phyloP scores from a whole-genome alignment of 2,113 vertebrate species.

The Eurystomus gularis region DNA sequence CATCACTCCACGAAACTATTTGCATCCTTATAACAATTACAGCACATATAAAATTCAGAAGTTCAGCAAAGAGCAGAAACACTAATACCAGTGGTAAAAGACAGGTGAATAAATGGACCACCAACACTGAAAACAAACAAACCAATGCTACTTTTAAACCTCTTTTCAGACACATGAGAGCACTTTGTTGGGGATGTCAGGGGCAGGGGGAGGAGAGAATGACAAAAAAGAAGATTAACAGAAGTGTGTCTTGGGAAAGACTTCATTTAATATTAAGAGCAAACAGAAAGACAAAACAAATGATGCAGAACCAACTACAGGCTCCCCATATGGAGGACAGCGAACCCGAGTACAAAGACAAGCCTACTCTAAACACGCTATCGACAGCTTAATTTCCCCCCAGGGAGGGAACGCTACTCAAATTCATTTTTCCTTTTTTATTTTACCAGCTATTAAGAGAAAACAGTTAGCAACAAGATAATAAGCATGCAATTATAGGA shows the following conservation, averaged over 20 bases:
- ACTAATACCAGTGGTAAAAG: neutral
- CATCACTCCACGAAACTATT: slow-evolving; percentile 16
- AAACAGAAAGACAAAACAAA: slow-evolving; percentile 45
- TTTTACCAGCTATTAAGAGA: slow-evolving; percentile 36
- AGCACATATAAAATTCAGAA: neutral
- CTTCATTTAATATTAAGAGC: slow-evolving; percentile 59
- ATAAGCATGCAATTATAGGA: slow-evolving; percentile 28
- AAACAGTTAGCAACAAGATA: slow-evolving; percentile 31
- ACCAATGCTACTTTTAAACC: neutral
- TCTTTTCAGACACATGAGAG: neutral
- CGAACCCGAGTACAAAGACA: neutral
- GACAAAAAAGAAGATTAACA: slow-evolving; percentile 37
- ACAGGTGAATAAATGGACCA: neutral
- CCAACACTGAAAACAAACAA: neutral
- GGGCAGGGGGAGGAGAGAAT: neutral
- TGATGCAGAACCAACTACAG: slow-evolving; percentile 15
- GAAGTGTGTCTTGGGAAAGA: slow-evolving; percentile 31
- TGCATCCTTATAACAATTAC: neutral
- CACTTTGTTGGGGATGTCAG: neutral
- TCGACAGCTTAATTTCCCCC: slow-evolving; percentile 28
- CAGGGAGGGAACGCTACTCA: neutral
- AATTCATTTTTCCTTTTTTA: slow-evolving; percentile 6
- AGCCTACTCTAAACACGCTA: neutral
- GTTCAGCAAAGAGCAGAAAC: neutral
- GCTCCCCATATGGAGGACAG: neutral